phyloP scores from a whole-genome alignment of 2,888 invertebrate genomes.

The Vanessa cardui region DNA sequence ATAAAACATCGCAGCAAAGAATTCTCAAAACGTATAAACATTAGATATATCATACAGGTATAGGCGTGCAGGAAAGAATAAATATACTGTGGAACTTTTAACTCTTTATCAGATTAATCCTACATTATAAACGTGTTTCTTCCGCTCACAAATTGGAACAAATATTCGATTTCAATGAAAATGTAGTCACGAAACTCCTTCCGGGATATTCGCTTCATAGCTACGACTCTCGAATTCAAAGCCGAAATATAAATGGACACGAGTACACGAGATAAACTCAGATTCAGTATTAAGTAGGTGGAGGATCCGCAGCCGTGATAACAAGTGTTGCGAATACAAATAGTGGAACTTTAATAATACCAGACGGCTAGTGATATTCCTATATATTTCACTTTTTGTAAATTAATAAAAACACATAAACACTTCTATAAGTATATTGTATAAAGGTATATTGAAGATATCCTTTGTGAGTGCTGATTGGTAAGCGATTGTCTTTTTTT shows the following conservation, averaged over 20 bases:
- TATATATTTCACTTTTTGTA: no score
- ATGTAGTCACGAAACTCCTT: slow-evolving; percentile 10
- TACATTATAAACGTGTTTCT: slow-evolving; percentile 1
- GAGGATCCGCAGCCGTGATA: neutral
- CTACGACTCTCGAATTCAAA: slow-evolving; percentile 4
- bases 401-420: no score
- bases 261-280: slow-evolving; percentile 4
- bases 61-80: no score
- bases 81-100: neutral
- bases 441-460: no score
- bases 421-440: no score
- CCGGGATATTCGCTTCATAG: slow-evolving; percentile 1
- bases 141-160: slow-evolving; percentile 1
- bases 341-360: neutral
- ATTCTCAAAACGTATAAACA: no score
- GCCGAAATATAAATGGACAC: slow-evolving; percentile 16
- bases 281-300: neutral
- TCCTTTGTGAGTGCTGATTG: no score
- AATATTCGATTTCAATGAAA: slow-evolving; percentile 12
- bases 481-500: no score
- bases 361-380: no score
- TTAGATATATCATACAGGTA: no score
- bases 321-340: neutral
- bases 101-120: slow-evolving; percentile 4
- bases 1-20: no score